A percentile compares a stretch with the other conserved stretches of the same genome.
These are phyloP conservation scores for Corvus moneduloides DNA, from an alignment of 2,113 vertebrate species.

Conservation along the genomic window DNA sequence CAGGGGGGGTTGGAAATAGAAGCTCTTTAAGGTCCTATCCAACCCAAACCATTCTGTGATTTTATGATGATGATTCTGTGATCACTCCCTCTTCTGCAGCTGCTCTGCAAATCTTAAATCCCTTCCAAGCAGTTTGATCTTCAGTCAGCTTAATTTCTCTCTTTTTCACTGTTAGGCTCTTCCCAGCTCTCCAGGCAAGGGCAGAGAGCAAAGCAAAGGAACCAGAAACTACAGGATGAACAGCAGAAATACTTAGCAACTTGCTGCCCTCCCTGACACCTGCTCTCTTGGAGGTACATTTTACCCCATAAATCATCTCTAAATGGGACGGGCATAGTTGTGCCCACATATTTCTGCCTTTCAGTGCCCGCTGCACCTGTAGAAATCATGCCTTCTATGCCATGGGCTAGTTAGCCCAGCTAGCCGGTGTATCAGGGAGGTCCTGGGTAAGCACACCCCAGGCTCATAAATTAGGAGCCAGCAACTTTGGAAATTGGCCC, in stretches of 20 bases:
- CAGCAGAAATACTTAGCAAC: background rate
- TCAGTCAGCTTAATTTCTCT: background rate
- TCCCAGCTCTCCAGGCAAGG: background rate
- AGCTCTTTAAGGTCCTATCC: background rate
- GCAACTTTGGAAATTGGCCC: slow-evolving; percentile 41
- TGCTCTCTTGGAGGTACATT: slow-evolving; percentile 7
- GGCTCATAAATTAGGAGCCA: slow-evolving; percentile 29
- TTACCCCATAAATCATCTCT: slow-evolving; percentile 32
- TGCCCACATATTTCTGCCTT: background rate
- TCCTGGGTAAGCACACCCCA: background rate
- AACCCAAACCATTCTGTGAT: background rate
- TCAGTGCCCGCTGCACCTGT: background rate
- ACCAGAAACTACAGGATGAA: background rate
- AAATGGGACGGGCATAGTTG: slow-evolving; percentile 9
- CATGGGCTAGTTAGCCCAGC: background rate
- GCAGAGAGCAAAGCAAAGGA: background rate
- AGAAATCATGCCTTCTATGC: slow-evolving; percentile 23
- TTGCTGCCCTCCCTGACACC: background rate
- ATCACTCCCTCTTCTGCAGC: background rate
- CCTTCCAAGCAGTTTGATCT: background rate
- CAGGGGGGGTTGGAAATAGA: background rate
- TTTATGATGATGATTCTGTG: background rate
- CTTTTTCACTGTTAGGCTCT: background rate
- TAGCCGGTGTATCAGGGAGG: background rate
- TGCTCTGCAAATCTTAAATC: background rate